phyloP scores from a whole-genome alignment of 2,797 vertebrate genomes.

The Paramormyrops hopkinsi region DNA sequence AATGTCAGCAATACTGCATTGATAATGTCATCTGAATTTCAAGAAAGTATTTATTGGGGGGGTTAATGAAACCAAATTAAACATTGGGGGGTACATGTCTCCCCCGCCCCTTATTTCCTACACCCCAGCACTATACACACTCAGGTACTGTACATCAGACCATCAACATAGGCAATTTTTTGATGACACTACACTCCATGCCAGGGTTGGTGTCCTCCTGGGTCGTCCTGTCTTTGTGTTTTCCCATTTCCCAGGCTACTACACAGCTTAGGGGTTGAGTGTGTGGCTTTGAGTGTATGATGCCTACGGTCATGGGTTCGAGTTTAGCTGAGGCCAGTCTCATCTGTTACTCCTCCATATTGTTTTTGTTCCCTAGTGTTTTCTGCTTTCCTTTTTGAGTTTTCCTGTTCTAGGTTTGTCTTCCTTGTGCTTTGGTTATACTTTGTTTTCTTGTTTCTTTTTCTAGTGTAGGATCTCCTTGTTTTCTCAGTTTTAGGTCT shows the following conservation, averaged over 20 bases:
- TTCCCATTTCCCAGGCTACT: not conserved
- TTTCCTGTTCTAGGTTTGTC: not conserved
- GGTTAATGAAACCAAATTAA: not conserved
- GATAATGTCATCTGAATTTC: not conserved
- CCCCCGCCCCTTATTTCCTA: not conserved
- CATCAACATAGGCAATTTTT: not conserved
- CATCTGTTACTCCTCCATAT: not conserved
- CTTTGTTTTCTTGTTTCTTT: not conserved
- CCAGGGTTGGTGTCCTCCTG: not conserved
- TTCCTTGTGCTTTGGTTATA: not conserved
- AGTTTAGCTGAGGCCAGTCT: not conserved
- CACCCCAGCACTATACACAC: not conserved
- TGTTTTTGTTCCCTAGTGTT: not conserved
- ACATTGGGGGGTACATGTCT: not conserved
- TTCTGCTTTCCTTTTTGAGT: not conserved
- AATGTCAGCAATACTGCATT: not conserved
- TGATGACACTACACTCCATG: not conserved
- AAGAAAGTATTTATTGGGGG: not conserved
- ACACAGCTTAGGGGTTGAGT: not conserved
- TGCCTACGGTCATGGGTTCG: not conserved
- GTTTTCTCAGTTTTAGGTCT: not conserved
- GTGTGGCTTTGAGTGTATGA: not conserved
- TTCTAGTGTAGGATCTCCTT: not conserved
- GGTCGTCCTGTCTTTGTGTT: no score
- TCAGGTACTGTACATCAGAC: not conserved